Base-by-base conservation (phyloP, 2,113 vertebrate genomes). In the Micromys minutus region DNA sequence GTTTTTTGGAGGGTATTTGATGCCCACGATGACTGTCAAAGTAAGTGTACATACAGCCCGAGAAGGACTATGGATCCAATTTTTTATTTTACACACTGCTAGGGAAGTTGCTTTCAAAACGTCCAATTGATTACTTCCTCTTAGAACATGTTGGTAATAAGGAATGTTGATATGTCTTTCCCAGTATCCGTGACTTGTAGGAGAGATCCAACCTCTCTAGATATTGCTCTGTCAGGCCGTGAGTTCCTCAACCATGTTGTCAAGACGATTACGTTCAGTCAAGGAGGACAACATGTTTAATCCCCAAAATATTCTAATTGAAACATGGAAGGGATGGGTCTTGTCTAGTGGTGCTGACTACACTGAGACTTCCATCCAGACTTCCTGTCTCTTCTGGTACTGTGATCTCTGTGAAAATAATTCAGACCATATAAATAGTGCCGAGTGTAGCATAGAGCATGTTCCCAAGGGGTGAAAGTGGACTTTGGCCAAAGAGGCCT, bases 61-160 rank as follows among this genome's bases (percentile, higher is more conserved):
- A 29, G 74, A 65, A 50, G 55, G 84, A 90, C 10, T 45, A 22
- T 45, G 26, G 16, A 75, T 75, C 34, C 47, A 59, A 39, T 80
- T 61, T 94, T n/a, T 52, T 89, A 69, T 95, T 92, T 94, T n/a
- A 26, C 31, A 19, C 4, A 67, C 17, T 34, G 3, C 50, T 94
- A 69, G 39, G 47, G 42, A 95, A 93, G 72, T 72, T 80, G 59
- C 65, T 94, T 96, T 91, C 59, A 52, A 59, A 75, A 93, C 89
- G 63, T 7, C 5, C 7, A 93, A 61, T 90, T 36, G 47, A 89
- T 83, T 31, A 80, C 31, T 19, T 26, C 59, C 29, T 45, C 52
- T 74, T 83, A 63, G 42, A 85, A 87, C 45, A 80, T 3, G 24
- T 87, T 8, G 80, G 80, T 95, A 90, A 95, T 87, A 92, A 16